Conservation (phyloP, 2,113 vertebrate genomes). For the Rhinichthys klamathensis region DNA sequence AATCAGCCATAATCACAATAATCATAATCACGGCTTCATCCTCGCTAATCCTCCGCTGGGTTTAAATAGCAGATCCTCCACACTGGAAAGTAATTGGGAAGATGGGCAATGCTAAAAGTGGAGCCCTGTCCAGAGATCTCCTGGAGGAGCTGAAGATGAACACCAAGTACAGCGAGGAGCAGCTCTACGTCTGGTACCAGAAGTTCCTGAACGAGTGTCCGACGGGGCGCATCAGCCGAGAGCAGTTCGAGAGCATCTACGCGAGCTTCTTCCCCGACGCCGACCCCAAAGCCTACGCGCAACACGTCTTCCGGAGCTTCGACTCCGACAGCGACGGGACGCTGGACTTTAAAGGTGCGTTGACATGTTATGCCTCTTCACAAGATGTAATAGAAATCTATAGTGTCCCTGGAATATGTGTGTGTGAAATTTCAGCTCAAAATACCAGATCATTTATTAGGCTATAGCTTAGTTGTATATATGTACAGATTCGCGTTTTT, state of each 20-base stretch:
- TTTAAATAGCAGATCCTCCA: conserved; percentile 42
- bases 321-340: conserved; percentile 53
- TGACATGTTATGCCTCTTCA: too few relatives aligned
- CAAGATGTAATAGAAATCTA: too few relatives aligned
- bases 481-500: too few relatives aligned
- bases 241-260: conserved; percentile 67
- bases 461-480: too few relatives aligned
- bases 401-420: too few relatives aligned
- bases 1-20: conserved; percentile 33
- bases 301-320: conserved; percentile 68
- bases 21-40: conserved; percentile 8
- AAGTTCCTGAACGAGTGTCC: conserved; percentile 67
- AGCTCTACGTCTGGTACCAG: conserved; percentile 63
- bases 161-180: conserved; percentile 62
- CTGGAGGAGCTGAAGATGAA: conserved; percentile 65
- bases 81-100: background rate
- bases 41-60: conserved; percentile 32
- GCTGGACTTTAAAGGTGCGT: conserved; percentile 49
- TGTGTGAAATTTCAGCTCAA: too few relatives aligned
- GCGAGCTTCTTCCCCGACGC: conserved; percentile 67
- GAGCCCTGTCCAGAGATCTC: conserved; percentile 63
- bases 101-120: conserved; percentile 68
- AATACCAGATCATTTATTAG: too few relatives aligned
- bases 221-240: conserved; percentile 56
- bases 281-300: conserved; percentile 65